Conservation (phyloP, 1,140 invertebrate species). For the Papilio glaucus region DNA sequence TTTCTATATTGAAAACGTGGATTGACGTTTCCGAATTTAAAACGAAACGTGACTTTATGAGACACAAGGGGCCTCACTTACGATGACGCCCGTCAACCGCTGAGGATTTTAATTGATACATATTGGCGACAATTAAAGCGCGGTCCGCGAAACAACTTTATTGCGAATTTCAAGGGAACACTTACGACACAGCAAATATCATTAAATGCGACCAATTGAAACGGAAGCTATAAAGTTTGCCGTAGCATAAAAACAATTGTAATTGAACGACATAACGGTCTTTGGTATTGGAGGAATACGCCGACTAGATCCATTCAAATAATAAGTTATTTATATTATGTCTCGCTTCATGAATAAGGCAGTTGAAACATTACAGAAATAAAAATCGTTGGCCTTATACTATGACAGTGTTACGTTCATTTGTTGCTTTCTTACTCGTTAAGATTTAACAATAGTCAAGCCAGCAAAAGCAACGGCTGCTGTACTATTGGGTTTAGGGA, state of each 20-base stretch:
- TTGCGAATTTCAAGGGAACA: constrained; percentile 43
- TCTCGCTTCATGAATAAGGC: too few species aligned
- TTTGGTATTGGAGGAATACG: not conserved
- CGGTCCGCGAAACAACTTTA: constrained; percentile 42
- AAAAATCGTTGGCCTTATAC: too few species aligned
- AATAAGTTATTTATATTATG: too few species aligned
- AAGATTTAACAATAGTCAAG: too few species aligned
- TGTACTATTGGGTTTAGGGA: too few species aligned
- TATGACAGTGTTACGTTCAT: too few species aligned
- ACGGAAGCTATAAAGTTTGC: not conserved
- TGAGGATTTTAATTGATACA: constrained; percentile 63
- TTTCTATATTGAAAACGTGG: not conserved
- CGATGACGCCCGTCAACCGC: constrained; percentile 42
- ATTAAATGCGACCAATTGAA: constrained; percentile 19
- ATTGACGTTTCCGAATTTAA: not conserved
- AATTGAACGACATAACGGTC: not conserved
- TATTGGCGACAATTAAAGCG: constrained; percentile 64
- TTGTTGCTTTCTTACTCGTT: too few species aligned
- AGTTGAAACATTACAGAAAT: too few species aligned
- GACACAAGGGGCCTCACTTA: not conserved
- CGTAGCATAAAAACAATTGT: not conserved
- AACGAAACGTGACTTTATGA: not conserved
- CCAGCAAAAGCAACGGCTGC: too few species aligned
- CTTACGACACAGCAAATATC: not conserved
- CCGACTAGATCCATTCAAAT: not conserved